Percentiles rank a stretch among this genome's conserved stretches.
Evolutionary conservation across 2,888 invertebrate species (phyloP).

Genomic region (Cataglyphis livida): DNA sequence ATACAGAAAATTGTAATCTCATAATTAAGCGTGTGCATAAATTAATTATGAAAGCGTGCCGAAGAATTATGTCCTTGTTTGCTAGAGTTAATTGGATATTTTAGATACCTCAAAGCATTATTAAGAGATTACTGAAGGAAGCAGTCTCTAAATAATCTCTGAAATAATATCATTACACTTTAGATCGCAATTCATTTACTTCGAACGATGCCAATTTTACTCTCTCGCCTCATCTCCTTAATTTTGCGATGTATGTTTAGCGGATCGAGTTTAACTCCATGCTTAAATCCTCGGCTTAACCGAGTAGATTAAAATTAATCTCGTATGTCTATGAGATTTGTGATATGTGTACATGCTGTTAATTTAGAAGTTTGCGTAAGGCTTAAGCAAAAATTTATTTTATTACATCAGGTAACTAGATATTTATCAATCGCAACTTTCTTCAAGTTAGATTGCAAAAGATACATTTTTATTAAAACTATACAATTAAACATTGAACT

Average conservation of each 20-base stretch:
- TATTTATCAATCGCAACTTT: slow-evolving; percentile 12
- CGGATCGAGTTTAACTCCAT: slow-evolving; percentile 34
- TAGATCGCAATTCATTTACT: slow-evolving; percentile 37
- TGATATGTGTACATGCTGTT: slow-evolving; percentile 56
- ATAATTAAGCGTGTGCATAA: slow-evolving; percentile 23
- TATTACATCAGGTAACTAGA: slow-evolving; percentile 21
- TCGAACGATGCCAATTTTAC: slow-evolving; percentile 42
- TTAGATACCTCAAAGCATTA: background rate
- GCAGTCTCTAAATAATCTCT: background rate
- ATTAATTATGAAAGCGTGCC: slow-evolving; percentile 13
- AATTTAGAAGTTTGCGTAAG: slow-evolving; percentile 64
- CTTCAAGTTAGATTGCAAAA: background rate
- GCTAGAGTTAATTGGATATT: slow-evolving; percentile 43
- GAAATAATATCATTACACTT: slow-evolving; percentile 35
- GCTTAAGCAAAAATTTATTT: slow-evolving; percentile 23
- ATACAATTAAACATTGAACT: slow-evolving; percentile 2
- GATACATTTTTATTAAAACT: slow-evolving; percentile 17
- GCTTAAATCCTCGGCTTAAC: slow-evolving; percentile 41
- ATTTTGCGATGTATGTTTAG: slow-evolving; percentile 39
- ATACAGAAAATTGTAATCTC: slow-evolving; percentile 32
- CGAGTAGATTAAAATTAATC: slow-evolving; percentile 53
- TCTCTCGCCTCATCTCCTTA: slow-evolving; percentile 25
- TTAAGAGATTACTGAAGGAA: slow-evolving; percentile 14
- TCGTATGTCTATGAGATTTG: slow-evolving; percentile 45
- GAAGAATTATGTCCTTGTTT: slow-evolving; percentile 12